Evolutionary conservation across 2,888 invertebrate species (phyloP).

Genomic region (Parnassius orleans): DNA sequence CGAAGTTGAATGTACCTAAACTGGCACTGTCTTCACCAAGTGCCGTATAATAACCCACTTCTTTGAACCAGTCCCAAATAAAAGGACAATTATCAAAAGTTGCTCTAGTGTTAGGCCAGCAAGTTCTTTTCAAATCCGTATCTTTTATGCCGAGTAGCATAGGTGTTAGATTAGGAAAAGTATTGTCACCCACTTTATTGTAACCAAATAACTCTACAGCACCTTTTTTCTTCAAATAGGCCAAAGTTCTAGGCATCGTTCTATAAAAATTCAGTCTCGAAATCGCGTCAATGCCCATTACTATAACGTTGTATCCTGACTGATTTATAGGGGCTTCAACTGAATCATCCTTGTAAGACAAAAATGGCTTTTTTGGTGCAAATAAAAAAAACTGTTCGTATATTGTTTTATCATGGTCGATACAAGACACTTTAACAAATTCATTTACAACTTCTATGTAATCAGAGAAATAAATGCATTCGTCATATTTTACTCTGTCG

Average conservation of each 20-base stretch:
- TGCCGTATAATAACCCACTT: conserved; percentile 87
- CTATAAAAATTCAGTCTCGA: conserved; percentile 92
- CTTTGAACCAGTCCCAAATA: conserved; percentile 90
- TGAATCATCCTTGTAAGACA: conserved; percentile 38
- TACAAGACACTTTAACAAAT: conserved; percentile 86
- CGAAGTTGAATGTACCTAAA: conserved; percentile 91
- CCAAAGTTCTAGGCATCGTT: conserved; percentile 88
- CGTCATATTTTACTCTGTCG: conserved; percentile 68
- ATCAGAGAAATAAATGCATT: conserved; percentile 73
- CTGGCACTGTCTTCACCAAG: conserved; percentile 91
- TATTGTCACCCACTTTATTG: conserved; percentile 97
- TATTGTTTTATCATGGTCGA: conserved; percentile 61
- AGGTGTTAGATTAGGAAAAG: conserved; percentile 93
- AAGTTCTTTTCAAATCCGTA: conserved; percentile 82
- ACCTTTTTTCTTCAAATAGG: conserved; percentile 81
- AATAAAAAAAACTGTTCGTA: conserved; percentile 87
- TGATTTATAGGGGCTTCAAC: conserved; percentile 40
- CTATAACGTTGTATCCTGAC: conserved; percentile 83
- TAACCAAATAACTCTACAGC: conserved; percentile 92
- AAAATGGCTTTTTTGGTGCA: conserved; percentile 68
- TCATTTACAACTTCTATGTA: conserved; percentile 77
- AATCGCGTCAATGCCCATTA: conserved; percentile 92
- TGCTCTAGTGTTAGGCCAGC: conserved; percentile 80
- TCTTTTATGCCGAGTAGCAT: conserved; percentile 87
- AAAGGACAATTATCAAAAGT: conserved; percentile 90